These are phyloP conservation scores for Heliconius hortense DNA, from an alignment of 2,888 invertebrate species.

Conservation along the genomic window DNA sequence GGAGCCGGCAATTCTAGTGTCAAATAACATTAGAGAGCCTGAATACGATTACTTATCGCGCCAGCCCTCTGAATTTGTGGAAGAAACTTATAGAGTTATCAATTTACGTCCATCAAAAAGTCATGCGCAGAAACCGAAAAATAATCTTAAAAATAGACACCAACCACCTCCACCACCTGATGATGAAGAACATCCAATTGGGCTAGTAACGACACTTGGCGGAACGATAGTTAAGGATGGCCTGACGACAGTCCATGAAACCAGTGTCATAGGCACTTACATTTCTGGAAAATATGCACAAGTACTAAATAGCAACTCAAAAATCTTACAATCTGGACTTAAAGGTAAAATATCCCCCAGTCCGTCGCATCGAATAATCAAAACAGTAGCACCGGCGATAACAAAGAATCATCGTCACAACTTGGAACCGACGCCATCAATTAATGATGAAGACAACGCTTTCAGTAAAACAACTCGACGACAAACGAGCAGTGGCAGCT, in stretches of 20 bases:
- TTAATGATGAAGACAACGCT: constrained; percentile 83
- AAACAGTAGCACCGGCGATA: constrained; percentile 87
- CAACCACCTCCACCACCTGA: constrained; percentile 73
- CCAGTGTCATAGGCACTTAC: constrained; percentile 93
- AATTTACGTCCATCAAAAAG: constrained; percentile 88
- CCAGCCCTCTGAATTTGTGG: constrained; percentile 91
- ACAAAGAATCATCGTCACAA: constrained; percentile 79
- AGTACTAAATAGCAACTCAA: constrained; percentile 91
- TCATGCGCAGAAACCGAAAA: constrained; percentile 73
- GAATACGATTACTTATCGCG: constrained; percentile 93
- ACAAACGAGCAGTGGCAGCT: constrained; percentile 70
- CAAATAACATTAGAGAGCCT: constrained; percentile 89
- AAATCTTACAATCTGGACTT: constrained; percentile 78
- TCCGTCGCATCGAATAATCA: constrained; percentile 86
- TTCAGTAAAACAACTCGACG: constrained; percentile 81
- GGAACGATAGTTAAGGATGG: constrained; percentile 92
- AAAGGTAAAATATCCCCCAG: constrained; percentile 86
- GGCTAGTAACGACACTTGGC: constrained; percentile 91
- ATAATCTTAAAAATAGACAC: constrained; percentile 69
- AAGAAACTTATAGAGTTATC: constrained; percentile 92
- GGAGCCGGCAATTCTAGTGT: constrained; percentile 83
- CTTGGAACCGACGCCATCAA: constrained; percentile 85
- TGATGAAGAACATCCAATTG: constrained; percentile 87
- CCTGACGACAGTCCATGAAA: constrained; percentile 91
- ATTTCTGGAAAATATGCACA: constrained; percentile 95